Evolutionary conservation across 2,888 invertebrate genomes (phyloP).

Genomic region (Epistrophe grossulariae): DNA sequence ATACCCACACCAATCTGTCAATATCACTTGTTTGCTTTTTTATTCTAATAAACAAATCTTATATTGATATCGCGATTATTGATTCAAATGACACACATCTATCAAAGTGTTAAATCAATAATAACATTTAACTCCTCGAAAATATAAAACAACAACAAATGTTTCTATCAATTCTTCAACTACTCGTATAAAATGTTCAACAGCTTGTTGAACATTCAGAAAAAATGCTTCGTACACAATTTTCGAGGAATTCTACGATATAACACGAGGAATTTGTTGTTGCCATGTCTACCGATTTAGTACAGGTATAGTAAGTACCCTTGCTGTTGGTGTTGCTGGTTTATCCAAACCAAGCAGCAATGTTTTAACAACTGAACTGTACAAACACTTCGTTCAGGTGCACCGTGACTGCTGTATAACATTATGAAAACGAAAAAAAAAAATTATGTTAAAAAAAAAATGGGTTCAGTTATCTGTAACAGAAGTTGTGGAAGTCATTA

Average conservation of each 20-base stretch:
- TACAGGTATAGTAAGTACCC: background rate
- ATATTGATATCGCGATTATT: constrained; percentile 47
- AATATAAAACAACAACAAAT: background rate
- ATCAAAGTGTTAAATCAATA: constrained; percentile 55
- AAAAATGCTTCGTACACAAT: constrained; percentile 27
- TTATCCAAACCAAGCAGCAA: constrained; percentile 43
- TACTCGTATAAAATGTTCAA: constrained; percentile 24
- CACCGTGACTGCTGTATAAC: constrained; percentile 21
- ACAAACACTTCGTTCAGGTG: constrained; percentile 67
- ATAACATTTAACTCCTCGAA: constrained; percentile 14
- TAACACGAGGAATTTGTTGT: constrained; percentile 38
- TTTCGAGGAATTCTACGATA: constrained; percentile 18
- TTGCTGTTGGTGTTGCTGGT: background rate
- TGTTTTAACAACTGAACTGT: constrained; percentile 69
- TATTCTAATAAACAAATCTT: constrained; percentile 42
- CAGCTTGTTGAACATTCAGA: constrained; percentile 59
- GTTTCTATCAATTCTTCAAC: constrained; percentile 3
- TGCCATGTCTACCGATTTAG: constrained; percentile 37
- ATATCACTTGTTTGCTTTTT: constrained; percentile 49
- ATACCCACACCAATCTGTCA: background rate
- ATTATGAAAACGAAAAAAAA: constrained; percentile 20
- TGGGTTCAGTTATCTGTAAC: constrained; percentile 47
- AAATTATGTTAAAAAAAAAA: background rate
- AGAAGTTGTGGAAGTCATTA: constrained; percentile 48
- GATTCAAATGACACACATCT: constrained; percentile 63